phyloP scores from a whole-genome alignment of 2,113 vertebrate genomes.

The Mionectes macconnelli region DNA sequence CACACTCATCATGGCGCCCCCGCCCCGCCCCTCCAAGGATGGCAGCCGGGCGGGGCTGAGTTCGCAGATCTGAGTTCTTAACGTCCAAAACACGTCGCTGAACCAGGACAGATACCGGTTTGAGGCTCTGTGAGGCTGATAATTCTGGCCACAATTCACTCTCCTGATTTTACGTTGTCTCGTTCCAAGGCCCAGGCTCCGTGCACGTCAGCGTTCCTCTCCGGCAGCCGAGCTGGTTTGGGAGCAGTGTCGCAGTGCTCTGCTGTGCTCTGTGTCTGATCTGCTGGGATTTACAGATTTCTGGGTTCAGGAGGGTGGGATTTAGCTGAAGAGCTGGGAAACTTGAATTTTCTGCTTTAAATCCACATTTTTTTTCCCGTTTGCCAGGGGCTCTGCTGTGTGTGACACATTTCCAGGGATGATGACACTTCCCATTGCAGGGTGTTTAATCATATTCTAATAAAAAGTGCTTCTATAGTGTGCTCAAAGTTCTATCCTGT shows the following conservation, averaged over 20 bases:
- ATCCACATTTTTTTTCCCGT: neutral
- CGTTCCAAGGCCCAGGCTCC: neutral
- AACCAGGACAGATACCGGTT: neutral
- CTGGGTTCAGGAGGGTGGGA: neutral
- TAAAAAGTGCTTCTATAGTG: neutral
- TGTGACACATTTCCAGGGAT: neutral
- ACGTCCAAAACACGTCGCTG: neutral
- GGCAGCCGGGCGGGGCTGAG: neutral
- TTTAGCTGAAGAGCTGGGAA: neutral
- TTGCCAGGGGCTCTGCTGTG: neutral
- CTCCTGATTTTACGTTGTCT: neutral
- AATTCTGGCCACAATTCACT: neutral
- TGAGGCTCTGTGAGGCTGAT: neutral
- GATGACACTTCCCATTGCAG: neutral
- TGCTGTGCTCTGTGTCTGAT: neutral
- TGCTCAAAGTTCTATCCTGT: neutral
- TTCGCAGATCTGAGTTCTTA: neutral
- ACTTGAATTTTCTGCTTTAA: neutral
- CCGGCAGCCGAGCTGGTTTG: fast-evolving
- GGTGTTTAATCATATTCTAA: neutral
- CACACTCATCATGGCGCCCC: neutral
- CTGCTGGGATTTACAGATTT: neutral
- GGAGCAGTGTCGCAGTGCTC: neutral
- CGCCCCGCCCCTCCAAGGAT: neutral
- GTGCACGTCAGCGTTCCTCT: neutral